Conservation (phyloP, 2,113 vertebrate genomes). For the Melanotaenia duboulayi region DNA sequence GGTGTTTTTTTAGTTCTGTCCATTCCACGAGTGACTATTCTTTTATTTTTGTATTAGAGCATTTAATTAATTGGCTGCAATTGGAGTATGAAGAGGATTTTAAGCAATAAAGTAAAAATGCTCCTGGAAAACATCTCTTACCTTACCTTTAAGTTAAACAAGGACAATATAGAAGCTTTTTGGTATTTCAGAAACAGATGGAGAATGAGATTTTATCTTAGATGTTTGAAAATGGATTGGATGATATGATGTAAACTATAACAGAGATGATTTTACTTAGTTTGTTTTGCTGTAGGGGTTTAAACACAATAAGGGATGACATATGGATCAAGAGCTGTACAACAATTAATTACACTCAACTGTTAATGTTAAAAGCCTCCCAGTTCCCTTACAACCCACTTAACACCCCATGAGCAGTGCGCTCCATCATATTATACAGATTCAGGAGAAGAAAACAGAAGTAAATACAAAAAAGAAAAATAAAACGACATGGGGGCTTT, state of each 20-base stretch:
- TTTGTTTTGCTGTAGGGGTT: slow-evolving; percentile 16
- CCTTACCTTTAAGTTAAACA: too few relatives aligned
- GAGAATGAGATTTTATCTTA: neutral
- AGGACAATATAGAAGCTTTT: too few relatives aligned
- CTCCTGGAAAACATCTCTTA: too few relatives aligned
- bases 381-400: slow-evolving; percentile 50
- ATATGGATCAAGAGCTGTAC: slow-evolving; percentile 13
- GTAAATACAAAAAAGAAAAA: slow-evolving; percentile 43
- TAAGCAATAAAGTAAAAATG: too few relatives aligned
- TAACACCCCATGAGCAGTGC: slow-evolving; percentile 36
- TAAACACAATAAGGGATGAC: slow-evolving; percentile 26
- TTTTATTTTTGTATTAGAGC: too few relatives aligned
- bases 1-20: too few relatives aligned
- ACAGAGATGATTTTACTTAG: neutral
- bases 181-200: slow-evolving; percentile 6
- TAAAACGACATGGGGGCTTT: slow-evolving; percentile 58
- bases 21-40: too few relatives aligned
- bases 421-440: slow-evolving; percentile 38
- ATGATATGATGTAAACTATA: slow-evolving; percentile 1
- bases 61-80: too few relatives aligned
- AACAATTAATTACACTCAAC: slow-evolving; percentile 54
- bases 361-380: slow-evolving; percentile 53
- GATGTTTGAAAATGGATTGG: neutral
- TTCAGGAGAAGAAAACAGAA: slow-evolving; percentile 29
- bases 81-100: too few relatives aligned